phyloP scores from a whole-genome alignment of 1,140 invertebrate genomes.

The Apis florea region DNA sequence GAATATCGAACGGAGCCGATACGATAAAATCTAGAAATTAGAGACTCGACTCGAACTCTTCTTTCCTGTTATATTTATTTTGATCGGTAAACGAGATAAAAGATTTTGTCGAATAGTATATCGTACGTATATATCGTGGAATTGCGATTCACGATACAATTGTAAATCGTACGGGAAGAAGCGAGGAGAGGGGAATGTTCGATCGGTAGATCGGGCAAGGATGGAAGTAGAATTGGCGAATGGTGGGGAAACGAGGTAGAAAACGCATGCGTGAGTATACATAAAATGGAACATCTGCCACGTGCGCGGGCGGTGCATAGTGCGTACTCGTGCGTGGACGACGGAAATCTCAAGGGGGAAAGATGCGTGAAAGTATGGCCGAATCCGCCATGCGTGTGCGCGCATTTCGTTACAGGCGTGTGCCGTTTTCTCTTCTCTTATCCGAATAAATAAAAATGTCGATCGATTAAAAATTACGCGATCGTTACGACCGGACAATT shows the following conservation, averaged over 20 bases:
- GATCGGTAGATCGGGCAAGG: constrained; percentile 16
- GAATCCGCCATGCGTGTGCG: constrained; percentile 69
- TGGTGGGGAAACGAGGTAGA: constrained; percentile 35
- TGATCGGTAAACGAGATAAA: neutral
- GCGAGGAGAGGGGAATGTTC: neutral
- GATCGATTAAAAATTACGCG: too few species aligned
- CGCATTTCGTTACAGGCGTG: constrained; percentile 17
- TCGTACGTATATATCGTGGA: neutral
- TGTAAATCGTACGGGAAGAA: constrained; percentile 4
- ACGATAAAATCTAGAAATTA: neutral
- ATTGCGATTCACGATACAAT: neutral
- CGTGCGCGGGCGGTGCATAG: constrained; percentile 70
- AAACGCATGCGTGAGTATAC: constrained; percentile 67
- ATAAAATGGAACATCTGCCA: constrained; percentile 72
- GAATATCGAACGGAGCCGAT: constrained; percentile 29
- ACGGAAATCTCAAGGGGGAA: constrained; percentile 66
- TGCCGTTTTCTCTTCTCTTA: constrained; percentile 23
- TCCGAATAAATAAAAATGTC: neutral
- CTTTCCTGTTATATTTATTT: neutral
- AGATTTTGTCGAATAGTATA: neutral
- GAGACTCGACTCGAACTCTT: neutral
- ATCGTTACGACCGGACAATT: too few species aligned
- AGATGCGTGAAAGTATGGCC: constrained; percentile 70
- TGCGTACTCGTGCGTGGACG: constrained; percentile 66
- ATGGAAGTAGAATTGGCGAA: constrained; percentile 22